Evolutionary conservation across 2,888 invertebrate genomes (phyloP), one percentile per base, ranked within the genome.

Genomic region (Tetranychus piercei): DNA sequence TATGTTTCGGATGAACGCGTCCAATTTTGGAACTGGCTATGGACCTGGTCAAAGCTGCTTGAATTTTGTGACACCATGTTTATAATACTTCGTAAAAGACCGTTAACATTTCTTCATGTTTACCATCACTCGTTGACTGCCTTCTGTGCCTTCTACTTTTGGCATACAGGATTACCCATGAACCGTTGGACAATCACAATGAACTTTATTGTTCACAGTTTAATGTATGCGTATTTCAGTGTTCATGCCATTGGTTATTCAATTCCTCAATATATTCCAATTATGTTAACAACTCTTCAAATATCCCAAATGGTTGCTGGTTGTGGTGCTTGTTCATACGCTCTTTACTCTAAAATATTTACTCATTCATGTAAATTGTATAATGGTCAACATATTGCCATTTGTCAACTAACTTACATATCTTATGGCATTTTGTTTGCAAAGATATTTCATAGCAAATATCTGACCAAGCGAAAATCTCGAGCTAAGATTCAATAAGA

Each of bases 11-110:
- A 90, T 82, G 91, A 94, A 83, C 89, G 90, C 80, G 94, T 95
- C 73, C 90, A 92, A 78, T 95, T 96, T 84, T 99, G 97, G 97
- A 92, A 94, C 78, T 92, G 90, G 88, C 88, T 94, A 87, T 99
- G 99, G 84, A 94, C 94, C 69, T 85, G 96, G 78, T 95, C 94
- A 78, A 99, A 99, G 84, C 87, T 95, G 75, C 93, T 94, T 0
- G 97, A 97, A 84, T 86, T 97, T 72, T 94, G 94, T 8, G 95
- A 95, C 85, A 95, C 95, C 67, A 87, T 94, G 79, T 95, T 95
- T 86, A 90, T 95, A 78, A 81, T 84, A 23, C 86, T 95, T 76
- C 87, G 94, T 77, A 94, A 94, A 84, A 93, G 94, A 82, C 92
- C 92, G 1, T 85, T 94, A 73, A 92, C 94, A 82, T 94, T 94